Base-by-base conservation (phyloP, 2,888 invertebrate genomes). In the Stenolophus ochropezus region DNA sequence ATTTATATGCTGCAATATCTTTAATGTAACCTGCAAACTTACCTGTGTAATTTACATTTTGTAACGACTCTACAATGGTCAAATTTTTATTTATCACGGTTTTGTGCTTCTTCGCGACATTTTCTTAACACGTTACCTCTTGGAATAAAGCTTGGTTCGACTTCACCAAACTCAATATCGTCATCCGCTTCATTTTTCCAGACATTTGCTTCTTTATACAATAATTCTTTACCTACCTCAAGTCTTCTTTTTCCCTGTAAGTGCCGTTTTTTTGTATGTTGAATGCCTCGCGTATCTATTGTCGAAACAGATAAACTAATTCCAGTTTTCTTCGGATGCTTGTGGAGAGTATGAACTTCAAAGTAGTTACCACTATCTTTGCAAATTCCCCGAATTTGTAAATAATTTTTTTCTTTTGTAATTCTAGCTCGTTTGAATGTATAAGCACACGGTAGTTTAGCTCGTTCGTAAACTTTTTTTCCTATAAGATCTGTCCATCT, bases 1-100 rank as follows among this genome's bases (percentile, higher is more conserved):
- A 82, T 42, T 81, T 83, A 61, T 84, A 82, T 0, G 82, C 53
- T 4, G 83, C 83, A 18, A 85, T 83, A 16, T 84, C 82, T 0
- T 81, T 76, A 11, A 85, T 83, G 23, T 53, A 80, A 0, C 83
- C 83, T 27, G 18, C 51, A 51, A 79, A 85, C 18, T 83, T 75
- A 3, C 14, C 1, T 5, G 69, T 25, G 16, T 84, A 80, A 71
- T 83, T 83, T 25, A 84, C 23, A 3, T 82, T 79, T n/a, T 61
- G 53, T 18, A 84, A 23, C 6, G 82, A 81, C 5, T 73, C 65
- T 14, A 83, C 23, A 18, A 79, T 75, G 18, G 51, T 0, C 33
- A 33, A 33, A 33, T 33, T 8, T 33, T 33, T 8, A 33, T 33
- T 5, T 33, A 33, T 33, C 33, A 33, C 33, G 33, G 33, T 33